Percentiles rank a stretch among this genome's conserved stretches.
phyloP scores from a whole-genome alignment of 1,140 invertebrate species.

The Drosophila busckii region DNA sequence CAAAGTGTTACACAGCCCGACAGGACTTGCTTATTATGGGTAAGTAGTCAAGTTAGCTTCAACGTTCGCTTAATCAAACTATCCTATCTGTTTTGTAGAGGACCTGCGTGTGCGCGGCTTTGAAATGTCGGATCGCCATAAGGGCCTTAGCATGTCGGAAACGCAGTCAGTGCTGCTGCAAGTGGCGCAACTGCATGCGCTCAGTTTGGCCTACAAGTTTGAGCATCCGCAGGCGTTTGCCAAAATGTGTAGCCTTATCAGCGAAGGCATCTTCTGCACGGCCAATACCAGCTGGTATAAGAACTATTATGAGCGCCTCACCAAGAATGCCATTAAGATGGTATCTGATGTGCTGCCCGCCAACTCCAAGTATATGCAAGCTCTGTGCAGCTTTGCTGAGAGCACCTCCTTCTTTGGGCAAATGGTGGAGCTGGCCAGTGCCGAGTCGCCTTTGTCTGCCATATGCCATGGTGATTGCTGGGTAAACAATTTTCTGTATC shows the following conservation, averaged over 20 bases:
- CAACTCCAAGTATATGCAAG: conserved; percentile 81
- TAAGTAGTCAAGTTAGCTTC: conserved; percentile 77
- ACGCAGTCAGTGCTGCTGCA: conserved; percentile 82
- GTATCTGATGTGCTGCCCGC: conserved; percentile 81
- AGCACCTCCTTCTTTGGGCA: conserved; percentile 84
- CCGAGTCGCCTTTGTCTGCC: conserved; percentile 83
- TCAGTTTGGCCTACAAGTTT: conserved; percentile 83
- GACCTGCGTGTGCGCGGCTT: conserved; percentile 82
- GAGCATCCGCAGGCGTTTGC: conserved; percentile 83
- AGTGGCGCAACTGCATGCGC: conserved; percentile 84
- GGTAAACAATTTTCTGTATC: conserved; percentile 87
- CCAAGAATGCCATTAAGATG: conserved; percentile 84
- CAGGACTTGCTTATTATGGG: conserved; percentile 84
- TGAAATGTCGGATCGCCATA: conserved; percentile 84
- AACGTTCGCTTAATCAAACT: not conserved
- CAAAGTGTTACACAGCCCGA: conserved; percentile 83
- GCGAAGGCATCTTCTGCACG: conserved; percentile 82
- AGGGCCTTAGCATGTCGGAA: conserved; percentile 82
- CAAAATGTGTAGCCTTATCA: conserved; percentile 80
- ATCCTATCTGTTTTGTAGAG: conserved; percentile 43
- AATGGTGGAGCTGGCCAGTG: conserved; percentile 83
- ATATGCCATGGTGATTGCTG: conserved; percentile 88
- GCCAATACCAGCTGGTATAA: conserved; percentile 85
- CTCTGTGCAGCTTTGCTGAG: conserved; percentile 82
- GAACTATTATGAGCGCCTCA: conserved; percentile 84